A percentile compares a stretch with the other conserved stretches of the same genome.
These are phyloP conservation scores for Anthopleura sola DNA, from an alignment of 64 coral and sea anemone species.

Conservation along the genomic window DNA sequence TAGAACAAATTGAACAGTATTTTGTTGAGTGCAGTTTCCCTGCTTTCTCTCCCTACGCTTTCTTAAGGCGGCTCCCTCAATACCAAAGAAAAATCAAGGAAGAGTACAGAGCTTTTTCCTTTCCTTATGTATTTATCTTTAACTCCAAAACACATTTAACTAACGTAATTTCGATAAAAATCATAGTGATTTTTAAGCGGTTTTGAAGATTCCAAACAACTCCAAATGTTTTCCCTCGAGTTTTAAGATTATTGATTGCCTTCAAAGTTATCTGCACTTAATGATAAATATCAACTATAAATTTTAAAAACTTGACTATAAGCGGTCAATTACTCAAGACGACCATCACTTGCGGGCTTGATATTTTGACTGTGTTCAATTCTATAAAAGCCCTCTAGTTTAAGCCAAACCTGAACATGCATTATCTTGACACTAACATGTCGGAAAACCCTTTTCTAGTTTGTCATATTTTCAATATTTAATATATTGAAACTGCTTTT, in stretches of 20 bases:
- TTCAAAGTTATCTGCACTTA: constrained; percentile 4
- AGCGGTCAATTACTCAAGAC: not conserved
- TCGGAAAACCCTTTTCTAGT: not conserved
- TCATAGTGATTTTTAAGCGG: not conserved
- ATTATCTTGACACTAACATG: not conserved
- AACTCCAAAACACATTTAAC: too few species aligned
- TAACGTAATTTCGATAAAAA: not conserved
- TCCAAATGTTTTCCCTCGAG: not conserved
- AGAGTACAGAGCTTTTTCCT: too few species aligned
- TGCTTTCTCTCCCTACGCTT: too few species aligned
- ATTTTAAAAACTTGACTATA: not conserved
- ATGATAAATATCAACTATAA: not conserved
- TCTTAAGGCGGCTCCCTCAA: too few species aligned
- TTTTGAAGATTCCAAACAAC: not conserved
- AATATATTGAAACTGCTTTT: not conserved
- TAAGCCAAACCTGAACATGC: not conserved
- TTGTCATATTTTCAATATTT: not conserved
- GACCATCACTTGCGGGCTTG: not conserved
- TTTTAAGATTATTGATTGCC: not conserved
- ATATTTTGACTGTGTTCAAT: not conserved
- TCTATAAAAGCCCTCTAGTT: not conserved
- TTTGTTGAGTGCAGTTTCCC: too few species aligned
- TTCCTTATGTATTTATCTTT: too few species aligned
- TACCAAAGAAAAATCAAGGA: too few species aligned
- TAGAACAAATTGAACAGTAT: too few species aligned